Conservation (phyloP, 2,113 vertebrate species). For the Colistium nudipinnis region DNA sequence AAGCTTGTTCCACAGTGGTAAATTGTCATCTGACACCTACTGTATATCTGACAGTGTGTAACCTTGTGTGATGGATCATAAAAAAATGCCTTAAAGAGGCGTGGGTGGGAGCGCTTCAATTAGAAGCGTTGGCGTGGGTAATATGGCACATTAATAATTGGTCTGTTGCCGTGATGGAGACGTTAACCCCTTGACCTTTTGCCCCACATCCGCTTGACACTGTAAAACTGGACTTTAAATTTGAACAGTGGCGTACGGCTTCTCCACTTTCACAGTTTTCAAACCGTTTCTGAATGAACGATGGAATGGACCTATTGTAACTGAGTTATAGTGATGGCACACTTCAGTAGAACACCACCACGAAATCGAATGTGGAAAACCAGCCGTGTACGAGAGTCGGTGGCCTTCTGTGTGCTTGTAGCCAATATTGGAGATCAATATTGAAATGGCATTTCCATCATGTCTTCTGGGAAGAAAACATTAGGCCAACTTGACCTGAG, state of each 20-base stretch:
- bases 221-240: neutral
- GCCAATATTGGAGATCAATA: neutral
- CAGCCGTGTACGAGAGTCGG: neutral
- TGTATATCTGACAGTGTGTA: constrained; percentile 21
- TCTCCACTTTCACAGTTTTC: too few relatives aligned
- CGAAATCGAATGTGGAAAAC: neutral
- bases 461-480: constrained; percentile 1
- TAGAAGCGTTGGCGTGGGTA: constrained; percentile 14
- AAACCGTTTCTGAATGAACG: too few relatives aligned
- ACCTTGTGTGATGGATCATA: constrained; percentile 27
- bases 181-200: constrained; percentile 23
- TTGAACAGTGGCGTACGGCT: neutral
- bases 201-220: neutral
- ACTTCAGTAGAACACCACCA: neutral
- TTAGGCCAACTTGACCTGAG: neutral
- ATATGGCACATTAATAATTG: constrained; percentile 26
- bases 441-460: neutral
- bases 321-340: neutral
- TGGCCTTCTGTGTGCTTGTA: neutral
- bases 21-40: constrained; percentile 15
- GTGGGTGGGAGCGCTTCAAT: constrained; percentile 1
- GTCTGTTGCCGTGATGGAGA: neutral
- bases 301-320: too few relatives aligned
- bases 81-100: constrained; percentile 3
- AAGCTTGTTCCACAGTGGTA: constrained; percentile 9